Evolutionary conservation across 2,113 vertebrate genomes (phyloP).

Genomic region (Enhydra lutris): DNA sequence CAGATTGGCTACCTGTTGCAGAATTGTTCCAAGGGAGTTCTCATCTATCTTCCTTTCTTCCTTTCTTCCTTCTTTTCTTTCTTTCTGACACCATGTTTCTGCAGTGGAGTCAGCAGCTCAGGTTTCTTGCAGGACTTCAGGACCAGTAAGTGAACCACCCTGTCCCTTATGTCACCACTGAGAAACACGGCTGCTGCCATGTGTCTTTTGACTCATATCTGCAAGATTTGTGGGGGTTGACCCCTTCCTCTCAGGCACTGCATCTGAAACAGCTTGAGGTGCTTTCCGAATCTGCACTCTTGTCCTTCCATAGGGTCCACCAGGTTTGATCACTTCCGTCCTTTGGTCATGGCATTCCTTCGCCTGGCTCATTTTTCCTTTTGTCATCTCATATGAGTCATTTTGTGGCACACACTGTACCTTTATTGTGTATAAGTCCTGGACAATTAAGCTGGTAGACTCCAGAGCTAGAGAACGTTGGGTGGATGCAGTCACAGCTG

Average conservation of each 20-base stretch:
- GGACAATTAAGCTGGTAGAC: conserved; percentile 88
- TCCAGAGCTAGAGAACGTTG: conserved; percentile 87
- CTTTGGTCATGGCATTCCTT: conserved; percentile 89
- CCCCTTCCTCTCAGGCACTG: conserved; percentile 88
- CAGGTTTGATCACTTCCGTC: conserved; percentile 92
- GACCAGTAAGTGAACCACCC: conserved; percentile 91
- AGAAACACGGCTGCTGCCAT: conserved; percentile 82
- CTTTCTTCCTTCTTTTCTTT: too few relatives aligned
- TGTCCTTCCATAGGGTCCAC: conserved; percentile 87
- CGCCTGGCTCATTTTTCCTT: conserved; percentile 90
- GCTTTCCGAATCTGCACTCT: conserved; percentile 88
- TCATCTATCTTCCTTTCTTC: not conserved
- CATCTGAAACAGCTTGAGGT: conserved; percentile 83
- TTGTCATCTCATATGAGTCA: conserved; percentile 90
- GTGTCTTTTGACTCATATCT: conserved; percentile 86
- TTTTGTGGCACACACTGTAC: conserved; percentile 91
- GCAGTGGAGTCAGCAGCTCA: conserved; percentile 90
- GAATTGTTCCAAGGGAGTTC: conserved; percentile 81
- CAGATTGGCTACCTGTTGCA: conserved; percentile 89
- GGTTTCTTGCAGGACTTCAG: conserved; percentile 93
- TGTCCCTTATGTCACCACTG: conserved; percentile 89
- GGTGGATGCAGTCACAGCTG: conserved; percentile 93
- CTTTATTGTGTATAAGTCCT: conserved; percentile 90
- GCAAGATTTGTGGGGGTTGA: conserved; percentile 92
- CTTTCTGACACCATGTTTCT: conserved; percentile 91